Base-by-base conservation (phyloP, 2,113 vertebrate species). In the Nematolebias whitei region DNA sequence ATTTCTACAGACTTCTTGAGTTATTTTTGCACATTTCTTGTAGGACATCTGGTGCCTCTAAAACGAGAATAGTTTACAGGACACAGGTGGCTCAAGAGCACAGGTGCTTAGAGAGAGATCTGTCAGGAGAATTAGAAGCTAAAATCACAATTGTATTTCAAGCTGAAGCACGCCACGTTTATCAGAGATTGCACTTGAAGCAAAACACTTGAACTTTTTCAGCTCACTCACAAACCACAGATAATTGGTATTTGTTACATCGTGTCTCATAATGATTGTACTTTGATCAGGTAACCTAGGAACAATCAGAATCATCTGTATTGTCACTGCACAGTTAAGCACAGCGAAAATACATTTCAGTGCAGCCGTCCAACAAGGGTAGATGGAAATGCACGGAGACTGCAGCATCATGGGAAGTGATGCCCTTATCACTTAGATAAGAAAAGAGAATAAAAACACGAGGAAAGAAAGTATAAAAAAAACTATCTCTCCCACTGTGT, bases 21-120 rank as follows among this genome's bases (percentile, higher is more conserved):
- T 74, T 70, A 20, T 79, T 66, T 75, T 24, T 29, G 43, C 63
- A 54, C 14, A 41, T 60, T 23, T 72, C 44, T 35, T 64, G 16
- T 32, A 50, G 76, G 69, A 76, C 78, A 84, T 75, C 53, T 79
- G 71, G 29, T 78, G 41, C 53, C 53, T 49, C 24, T 73, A 43
- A 54, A 53, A 76, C 45, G 14, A 40, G 43, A 70, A 61, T 19
- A 41, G 44, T 80, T 74, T 61, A 43, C 39, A 38, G 79, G 83
- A 63, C 81, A 76, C 77, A 87, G 84, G 71, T 87, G 85, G 81
- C 56, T 41, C 1, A 10, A 53, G 58, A 64, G 54, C 63, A 26
- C 14, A 51, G 67, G 41, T 53, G 67, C 71, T 67, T 24, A 61
- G 18, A 57, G 48, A 51, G 20, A 4, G 50, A 68, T 56, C 35